phyloP scores from a whole-genome alignment of 2,797 vertebrate species.

The Prunella strophiata region DNA sequence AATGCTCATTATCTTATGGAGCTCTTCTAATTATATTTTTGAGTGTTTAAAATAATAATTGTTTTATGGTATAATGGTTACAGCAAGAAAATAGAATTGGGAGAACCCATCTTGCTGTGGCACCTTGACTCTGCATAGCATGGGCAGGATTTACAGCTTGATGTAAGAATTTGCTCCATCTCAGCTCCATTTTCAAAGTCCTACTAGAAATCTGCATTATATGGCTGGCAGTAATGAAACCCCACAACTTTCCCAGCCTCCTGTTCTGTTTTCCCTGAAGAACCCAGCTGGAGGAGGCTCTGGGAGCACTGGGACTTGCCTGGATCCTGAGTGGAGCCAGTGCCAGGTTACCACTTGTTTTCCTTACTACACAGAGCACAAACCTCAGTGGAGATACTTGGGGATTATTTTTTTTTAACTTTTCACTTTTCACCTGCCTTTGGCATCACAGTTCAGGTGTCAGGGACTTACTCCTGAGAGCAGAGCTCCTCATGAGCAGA shows the following conservation, averaged over 20 bases:
- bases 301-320: neutral
- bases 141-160: neutral
- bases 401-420: neutral
- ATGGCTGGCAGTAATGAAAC: neutral
- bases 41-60: neutral
- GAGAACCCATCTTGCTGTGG: neutral
- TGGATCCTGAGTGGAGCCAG: neutral
- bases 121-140: neutral
- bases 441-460: neutral
- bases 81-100: neutral
- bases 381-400: neutral
- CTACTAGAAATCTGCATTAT: fast-evolving
- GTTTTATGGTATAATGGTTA: neutral
- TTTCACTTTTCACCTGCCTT: neutral
- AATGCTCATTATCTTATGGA: neutral
- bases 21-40: neutral
- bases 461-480: neutral
- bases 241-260: neutral
- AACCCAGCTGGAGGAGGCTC: neutral
- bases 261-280: neutral
- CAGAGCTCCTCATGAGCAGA: neutral
- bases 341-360: neutral
- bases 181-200: neutral
- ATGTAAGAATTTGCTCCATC: neutral
- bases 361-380: neutral